A percentile compares a stretch with the other conserved stretches of the same genome.
phyloP scores from a whole-genome alignment of 2,113 vertebrate genomes.

The Daubentonia madagascariensis region DNA sequence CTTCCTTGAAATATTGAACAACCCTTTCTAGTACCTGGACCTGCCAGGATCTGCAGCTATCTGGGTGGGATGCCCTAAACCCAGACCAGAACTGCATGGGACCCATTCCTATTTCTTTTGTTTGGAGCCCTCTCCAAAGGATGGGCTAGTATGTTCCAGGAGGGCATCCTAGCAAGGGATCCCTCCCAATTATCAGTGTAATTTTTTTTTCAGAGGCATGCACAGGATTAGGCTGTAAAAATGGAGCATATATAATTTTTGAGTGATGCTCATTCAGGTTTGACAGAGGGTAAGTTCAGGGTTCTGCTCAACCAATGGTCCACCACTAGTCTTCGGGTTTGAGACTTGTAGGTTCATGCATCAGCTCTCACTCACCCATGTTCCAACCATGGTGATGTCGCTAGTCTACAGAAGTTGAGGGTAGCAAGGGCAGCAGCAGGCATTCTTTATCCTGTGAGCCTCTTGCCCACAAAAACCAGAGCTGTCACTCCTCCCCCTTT shows the following conservation, averaged over 20 bases:
- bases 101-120: neutral
- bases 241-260: neutral
- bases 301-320: neutral
- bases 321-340: neutral
- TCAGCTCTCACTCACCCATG: neutral
- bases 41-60: neutral
- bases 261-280: neutral
- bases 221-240: neutral
- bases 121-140: neutral
- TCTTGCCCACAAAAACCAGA: neutral
- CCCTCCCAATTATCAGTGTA: neutral
- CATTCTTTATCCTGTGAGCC: neutral
- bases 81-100: neutral
- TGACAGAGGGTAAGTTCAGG: neutral
- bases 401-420: neutral
- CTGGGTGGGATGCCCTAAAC: neutral
- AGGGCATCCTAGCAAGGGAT: neutral
- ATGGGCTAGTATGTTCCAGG: no score
- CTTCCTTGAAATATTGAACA: neutral
- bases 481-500: neutral
- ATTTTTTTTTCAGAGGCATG: neutral
- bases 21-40: neutral
- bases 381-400: neutral
- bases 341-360: neutral
- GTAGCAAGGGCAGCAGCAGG: accelerated